These are phyloP conservation scores for Oophaga sylvatica DNA, from an alignment of 2,797 vertebrate species.

Conservation along the genomic window DNA sequence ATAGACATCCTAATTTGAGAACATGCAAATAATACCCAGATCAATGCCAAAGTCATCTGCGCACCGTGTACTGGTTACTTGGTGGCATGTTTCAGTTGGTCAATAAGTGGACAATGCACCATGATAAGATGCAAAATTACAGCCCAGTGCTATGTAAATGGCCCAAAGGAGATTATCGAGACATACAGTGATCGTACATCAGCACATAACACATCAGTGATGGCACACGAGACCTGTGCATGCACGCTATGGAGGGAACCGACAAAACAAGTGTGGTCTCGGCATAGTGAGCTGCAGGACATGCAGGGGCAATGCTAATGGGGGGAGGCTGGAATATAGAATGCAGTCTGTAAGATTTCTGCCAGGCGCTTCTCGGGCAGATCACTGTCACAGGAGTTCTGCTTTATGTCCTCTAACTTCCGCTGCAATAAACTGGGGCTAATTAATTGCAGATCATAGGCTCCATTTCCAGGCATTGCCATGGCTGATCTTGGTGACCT, in stretches of 20 bases:
- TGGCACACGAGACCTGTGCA: not conserved
- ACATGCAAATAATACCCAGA: too few species aligned
- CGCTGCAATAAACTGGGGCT: slow-evolving; percentile 42
- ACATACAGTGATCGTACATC: not conserved
- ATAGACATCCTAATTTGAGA: too few species aligned
- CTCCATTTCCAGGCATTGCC: slow-evolving; percentile 35
- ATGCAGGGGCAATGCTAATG: not conserved
- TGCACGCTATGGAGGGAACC: not conserved
- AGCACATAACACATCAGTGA: not conserved
- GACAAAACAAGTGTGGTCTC: slow-evolving; percentile 8
- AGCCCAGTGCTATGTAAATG: not conserved
- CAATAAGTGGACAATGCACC: too few species aligned
- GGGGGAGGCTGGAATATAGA: not conserved
- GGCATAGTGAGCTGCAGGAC: slow-evolving; percentile 11
- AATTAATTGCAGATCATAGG: slow-evolving; percentile 57
- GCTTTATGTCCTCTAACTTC: slow-evolving; percentile 24
- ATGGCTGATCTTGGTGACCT: slow-evolving; percentile 42
- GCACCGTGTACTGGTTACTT: too few species aligned
- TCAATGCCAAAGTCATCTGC: too few species aligned
- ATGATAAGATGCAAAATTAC: too few species aligned
- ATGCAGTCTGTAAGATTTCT: not conserved
- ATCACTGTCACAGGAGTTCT: not conserved
- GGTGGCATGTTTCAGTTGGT: too few species aligned
- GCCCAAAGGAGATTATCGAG: not conserved
- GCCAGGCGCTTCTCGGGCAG: not conserved